These are phyloP conservation scores for Dendronephthya gigantea DNA, from an alignment of 64 coral and sea anemone genomes.

Conservation along the genomic window DNA sequence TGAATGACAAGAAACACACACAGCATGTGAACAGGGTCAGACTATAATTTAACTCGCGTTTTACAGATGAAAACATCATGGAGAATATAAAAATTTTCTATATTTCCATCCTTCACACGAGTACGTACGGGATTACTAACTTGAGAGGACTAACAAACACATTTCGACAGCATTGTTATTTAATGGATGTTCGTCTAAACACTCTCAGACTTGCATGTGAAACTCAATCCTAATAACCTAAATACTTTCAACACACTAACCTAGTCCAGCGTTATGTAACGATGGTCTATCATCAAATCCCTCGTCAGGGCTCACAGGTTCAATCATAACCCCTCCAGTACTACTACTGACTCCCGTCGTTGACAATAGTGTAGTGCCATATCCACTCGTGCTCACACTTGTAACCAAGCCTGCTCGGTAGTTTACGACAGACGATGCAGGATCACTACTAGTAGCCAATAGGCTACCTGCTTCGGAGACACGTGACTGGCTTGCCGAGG, in stretches of 20 bases:
- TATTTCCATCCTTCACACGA: neutral
- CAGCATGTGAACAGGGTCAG: slow-evolving; percentile 1
- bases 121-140: neutral
- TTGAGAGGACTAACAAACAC: no score
- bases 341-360: neutral
- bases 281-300: neutral
- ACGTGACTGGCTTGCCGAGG: neutral
- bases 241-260: neutral
- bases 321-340: neutral
- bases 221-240: no score
- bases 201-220: no score
- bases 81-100: neutral
- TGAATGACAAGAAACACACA: neutral
- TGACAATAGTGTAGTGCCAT: neutral
- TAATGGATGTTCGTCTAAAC: no score
- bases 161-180: no score
- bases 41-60: neutral
- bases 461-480: neutral
- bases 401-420: neutral
- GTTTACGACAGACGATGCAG: neutral
- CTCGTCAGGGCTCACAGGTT: neutral
- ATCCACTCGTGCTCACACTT: neutral
- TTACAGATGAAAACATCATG: neutral
- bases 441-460: neutral
- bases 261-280: neutral